Evolutionary conservation across 2,888 invertebrate genomes (phyloP), one percentile per base, ranked within the genome.

Genomic region (Mythimna loreyi): DNA sequence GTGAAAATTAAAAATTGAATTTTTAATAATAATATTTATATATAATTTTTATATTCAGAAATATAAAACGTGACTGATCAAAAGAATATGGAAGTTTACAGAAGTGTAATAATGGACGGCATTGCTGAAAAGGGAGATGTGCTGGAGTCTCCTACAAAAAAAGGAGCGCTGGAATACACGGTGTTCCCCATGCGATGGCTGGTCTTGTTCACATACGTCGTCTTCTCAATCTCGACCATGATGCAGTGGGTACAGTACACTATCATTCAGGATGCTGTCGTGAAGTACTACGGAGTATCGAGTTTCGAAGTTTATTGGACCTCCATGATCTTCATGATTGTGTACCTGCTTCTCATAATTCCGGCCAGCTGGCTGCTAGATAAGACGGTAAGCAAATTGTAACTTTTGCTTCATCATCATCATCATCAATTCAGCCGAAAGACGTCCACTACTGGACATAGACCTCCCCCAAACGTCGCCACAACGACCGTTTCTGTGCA

Each of bases 221-320:
- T 98, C 58, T 98, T 98, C 91, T 99, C 99, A 11, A 98, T 98
- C 64, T 97, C 98, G 67, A 99, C 99, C 92, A 97, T 99, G 57
- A 97, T 99, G 97, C 99, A 99, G 93, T 99, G 99, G 99, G 98
- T 99, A 86, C 98, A 99, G 95, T 98, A 99, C 96, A 98, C 98
- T 88, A 99, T 99, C 89, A 99, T 99, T 80, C 97, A 98, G 82
- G 98, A 99, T 90, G 97, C 98, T 65, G 96, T 99, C 55, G 96
- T 95, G 83, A 97, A 97, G 85, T 98, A 98, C 93, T 98, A 98
- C 90, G 96, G 96, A n/a, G 97, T 98, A 33, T 96, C 96, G 74
- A 97, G 97, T 81, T 97, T 97, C 80, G 96, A 97, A 87, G 98
- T 99, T 66, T 98, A 99, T 92, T 99, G 99, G 99, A 98, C 99